phyloP scores from a whole-genome alignment of 2,797 vertebrate genomes.

The Chaetophractus vellerosus region DNA sequence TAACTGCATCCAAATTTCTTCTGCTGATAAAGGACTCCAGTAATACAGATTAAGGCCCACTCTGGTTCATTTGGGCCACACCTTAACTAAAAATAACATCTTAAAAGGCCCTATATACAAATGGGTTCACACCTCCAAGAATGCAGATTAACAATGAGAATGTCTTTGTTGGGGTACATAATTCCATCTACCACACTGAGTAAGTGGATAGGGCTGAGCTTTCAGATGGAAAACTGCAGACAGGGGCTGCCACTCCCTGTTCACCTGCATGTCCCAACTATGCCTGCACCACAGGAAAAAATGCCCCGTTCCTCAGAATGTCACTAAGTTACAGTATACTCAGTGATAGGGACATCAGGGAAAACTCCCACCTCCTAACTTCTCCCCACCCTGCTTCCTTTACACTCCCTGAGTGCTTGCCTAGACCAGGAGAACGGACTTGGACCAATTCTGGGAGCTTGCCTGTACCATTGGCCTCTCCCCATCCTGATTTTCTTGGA shows the following conservation, averaged over 20 bases:
- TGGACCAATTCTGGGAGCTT: neutral
- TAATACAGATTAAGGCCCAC: too few relatives aligned
- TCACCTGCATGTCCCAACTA: neutral
- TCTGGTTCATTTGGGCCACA: too few relatives aligned
- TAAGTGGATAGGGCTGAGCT: neutral
- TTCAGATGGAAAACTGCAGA: neutral
- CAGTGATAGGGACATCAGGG: neutral
- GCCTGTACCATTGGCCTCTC: neutral
- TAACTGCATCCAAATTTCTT: too few relatives aligned
- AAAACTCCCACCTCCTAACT: neutral
- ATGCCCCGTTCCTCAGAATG: neutral
- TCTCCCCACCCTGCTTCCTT: neutral
- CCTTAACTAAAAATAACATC: too few relatives aligned
- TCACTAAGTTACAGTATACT: neutral
- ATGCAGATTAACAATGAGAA: too few relatives aligned
- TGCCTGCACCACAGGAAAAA: neutral
- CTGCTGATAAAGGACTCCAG: too few relatives aligned
- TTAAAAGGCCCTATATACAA: too few relatives aligned
- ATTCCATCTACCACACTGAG: neutral
- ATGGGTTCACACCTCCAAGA: too few relatives aligned
- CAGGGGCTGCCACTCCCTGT: neutral
- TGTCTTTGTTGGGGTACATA: too few relatives aligned
- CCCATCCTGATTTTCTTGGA: neutral
- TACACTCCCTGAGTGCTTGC: accelerated
- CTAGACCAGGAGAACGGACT: neutral